Percentiles rank a stretch among this genome's conserved stretches.
These are phyloP conservation scores for Cecidostiba fungosa DNA, from an alignment of 2,888 invertebrate genomes.

Conservation along the genomic window DNA sequence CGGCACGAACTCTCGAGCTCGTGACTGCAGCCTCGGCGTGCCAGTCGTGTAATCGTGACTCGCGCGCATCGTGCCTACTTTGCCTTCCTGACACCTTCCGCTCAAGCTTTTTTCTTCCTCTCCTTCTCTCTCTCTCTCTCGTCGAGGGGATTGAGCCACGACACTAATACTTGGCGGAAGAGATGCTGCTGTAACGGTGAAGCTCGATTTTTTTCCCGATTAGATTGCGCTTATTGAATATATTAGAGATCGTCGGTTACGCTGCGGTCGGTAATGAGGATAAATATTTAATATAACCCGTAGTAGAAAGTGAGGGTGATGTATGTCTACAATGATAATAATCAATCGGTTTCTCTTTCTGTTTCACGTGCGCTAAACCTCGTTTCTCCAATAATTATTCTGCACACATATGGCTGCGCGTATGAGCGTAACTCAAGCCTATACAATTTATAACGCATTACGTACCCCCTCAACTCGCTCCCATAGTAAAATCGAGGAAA, in stretches of 20 bases:
- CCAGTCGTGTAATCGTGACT: conserved; percentile 69
- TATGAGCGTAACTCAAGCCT: background rate
- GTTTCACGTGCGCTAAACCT: background rate
- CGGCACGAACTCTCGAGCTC: conserved; percentile 29
- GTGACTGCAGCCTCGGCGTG: conserved; percentile 66
- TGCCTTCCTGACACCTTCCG: conserved; percentile 58
- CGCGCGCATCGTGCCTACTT: conserved; percentile 67
- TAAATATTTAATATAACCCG: background rate
- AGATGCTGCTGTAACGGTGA: background rate
- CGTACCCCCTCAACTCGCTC: background rate
- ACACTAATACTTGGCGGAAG: background rate
- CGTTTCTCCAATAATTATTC: background rate
- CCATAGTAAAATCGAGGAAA: background rate
- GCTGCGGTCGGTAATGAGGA: background rate
- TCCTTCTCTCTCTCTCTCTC: background rate
- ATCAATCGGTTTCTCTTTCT: background rate
- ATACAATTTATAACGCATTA: background rate
- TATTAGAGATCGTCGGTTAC: background rate
- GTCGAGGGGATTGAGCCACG: background rate
- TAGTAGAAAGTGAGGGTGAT: too few relatives aligned
- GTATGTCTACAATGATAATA: background rate
- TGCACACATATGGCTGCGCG: too few relatives aligned
- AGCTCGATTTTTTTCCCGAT: background rate
- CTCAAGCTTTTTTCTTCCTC: background rate
- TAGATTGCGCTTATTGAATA: conserved; percentile 2